Percentiles rank a stretch among this genome's conserved stretches.
Conservation (phyloP, 1,140 invertebrate genomes). For the Brachionus manjavacas region DNA sequence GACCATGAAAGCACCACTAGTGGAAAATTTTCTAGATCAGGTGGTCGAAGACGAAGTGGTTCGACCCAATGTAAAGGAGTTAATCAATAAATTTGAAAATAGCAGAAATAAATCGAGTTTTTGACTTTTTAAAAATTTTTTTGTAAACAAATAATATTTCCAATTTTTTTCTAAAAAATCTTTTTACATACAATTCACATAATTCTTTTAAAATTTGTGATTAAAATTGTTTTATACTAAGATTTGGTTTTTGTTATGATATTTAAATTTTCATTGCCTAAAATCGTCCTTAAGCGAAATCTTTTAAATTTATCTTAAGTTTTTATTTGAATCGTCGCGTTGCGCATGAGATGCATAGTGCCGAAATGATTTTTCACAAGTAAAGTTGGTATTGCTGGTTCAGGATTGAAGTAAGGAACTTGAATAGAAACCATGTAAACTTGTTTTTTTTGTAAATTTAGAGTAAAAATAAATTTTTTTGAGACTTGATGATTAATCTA, state of each 20-base stretch:
- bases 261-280: not conserved
- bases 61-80: not conserved
- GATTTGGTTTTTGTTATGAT: not conserved
- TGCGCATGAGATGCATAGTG: not conserved
- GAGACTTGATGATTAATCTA: not conserved
- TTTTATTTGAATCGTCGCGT: not conserved
- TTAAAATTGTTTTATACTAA: constrained; percentile 37
- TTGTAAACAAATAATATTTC: constrained; percentile 20
- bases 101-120: constrained; percentile 31
- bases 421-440: not conserved
- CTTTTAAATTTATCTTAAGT: not conserved
- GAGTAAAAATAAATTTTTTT: not conserved
- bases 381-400: not conserved
- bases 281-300: not conserved
- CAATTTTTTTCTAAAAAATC: constrained; percentile 2
- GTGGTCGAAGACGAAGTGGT: not conserved
- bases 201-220: constrained; percentile 38
- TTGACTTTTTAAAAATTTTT: constrained; percentile 32
- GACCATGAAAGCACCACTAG: not conserved
- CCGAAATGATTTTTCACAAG: not conserved
- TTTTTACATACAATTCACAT: constrained; percentile 8
- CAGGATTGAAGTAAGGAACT: not conserved
- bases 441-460: constrained; percentile 8
- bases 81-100: constrained; percentile 42
- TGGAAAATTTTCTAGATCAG: not conserved